Evolutionary conservation across 2,888 invertebrate genomes (phyloP), one percentile per base, ranked within the genome.

Genomic region (Agrilus biguttatus): DNA sequence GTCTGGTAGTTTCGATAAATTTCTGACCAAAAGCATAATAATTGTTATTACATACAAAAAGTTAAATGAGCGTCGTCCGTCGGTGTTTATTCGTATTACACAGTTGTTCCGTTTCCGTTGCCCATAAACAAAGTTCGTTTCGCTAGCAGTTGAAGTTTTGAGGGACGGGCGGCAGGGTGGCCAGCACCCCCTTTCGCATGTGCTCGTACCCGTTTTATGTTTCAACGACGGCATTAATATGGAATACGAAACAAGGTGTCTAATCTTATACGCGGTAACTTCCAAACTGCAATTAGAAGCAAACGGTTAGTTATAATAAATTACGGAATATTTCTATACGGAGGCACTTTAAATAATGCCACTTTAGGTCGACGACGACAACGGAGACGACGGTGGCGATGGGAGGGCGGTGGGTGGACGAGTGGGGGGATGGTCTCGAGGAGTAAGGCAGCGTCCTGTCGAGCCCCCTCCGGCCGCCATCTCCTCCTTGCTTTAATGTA

Each of bases 231-330:
- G 46, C 45, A 49, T 49, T 49, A 49, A 49, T 49, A 46, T 47
- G 47, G 47, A 46, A 47, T 47, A 49, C 49, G 47, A 49, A 49
- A 47, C 49, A 47, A 47, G 47, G 49, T 47, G 47, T 45, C 47
- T 47, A 48, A 48, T 48, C 48, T 48, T 46, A 48, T 46, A 50
- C 48, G 46, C 48, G 47, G 48, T 44, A 53, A 53, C 48, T 58
- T 55, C 55, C 51, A 56, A 59, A 60, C 59, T 56, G 61, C 60
- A 61, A 61, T 61, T 61, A 61, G 61, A 57, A 59, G 57, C 60
- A 61, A 60, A 57, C 59, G 58, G 55, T 57, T 56, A 55, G 54
- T 57, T 54, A 57, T 59, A 53, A 61, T 61, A 61, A 61, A 61
- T 61, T 61, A 60, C 57, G 55, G 57, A 60, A 61, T 61, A 61